Percentiles rank a stretch among this genome's conserved stretches.
Conservation (phyloP, 2,797 vertebrate species). For the Lagodon rhomboides region DNA sequence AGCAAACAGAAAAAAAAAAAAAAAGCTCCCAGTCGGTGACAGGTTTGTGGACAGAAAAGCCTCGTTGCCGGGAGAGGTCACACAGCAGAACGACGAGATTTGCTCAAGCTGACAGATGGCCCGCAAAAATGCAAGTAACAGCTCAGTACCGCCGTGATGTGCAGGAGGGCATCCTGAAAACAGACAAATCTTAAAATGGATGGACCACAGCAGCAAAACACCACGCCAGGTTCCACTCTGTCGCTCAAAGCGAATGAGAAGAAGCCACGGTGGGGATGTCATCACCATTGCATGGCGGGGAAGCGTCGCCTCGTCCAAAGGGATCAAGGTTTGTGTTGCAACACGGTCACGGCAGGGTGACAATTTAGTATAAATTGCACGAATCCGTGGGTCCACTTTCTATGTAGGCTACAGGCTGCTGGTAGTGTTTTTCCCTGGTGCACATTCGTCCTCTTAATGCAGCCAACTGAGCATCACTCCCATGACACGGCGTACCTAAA, state of each 20-base stretch:
- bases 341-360: slow-evolving; percentile 34
- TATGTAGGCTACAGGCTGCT: slow-evolving; percentile 7
- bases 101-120: slow-evolving; percentile 67
- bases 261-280: slow-evolving; percentile 32
- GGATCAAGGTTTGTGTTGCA: slow-evolving; percentile 56
- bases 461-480: slow-evolving; percentile 25
- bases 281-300: slow-evolving; percentile 35
- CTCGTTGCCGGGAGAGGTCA: slow-evolving; percentile 56
- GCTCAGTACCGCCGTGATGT: slow-evolving; percentile 51
- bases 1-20: not conserved
- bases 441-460: slow-evolving; percentile 6
- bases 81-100: slow-evolving; percentile 61
- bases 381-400: slow-evolving; percentile 13
- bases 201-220: slow-evolving; percentile 48
- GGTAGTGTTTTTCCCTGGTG: not conserved
- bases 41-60: slow-evolving; percentile 44
- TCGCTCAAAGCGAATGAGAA: slow-evolving; percentile 45
- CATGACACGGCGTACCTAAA: slow-evolving; percentile 33
- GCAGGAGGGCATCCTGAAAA: slow-evolving; percentile 57
- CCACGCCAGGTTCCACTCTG: slow-evolving; percentile 46
- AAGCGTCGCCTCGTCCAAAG: slow-evolving; percentile 23
- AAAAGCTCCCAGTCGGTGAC: slow-evolving; percentile 22
- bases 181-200: slow-evolving; percentile 67
- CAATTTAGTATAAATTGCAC: slow-evolving; percentile 45
- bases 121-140: slow-evolving; percentile 37